These are phyloP conservation scores for Chloropsis cyanopogon DNA, from an alignment of 2,113 vertebrate genomes.

Conservation along the genomic window DNA sequence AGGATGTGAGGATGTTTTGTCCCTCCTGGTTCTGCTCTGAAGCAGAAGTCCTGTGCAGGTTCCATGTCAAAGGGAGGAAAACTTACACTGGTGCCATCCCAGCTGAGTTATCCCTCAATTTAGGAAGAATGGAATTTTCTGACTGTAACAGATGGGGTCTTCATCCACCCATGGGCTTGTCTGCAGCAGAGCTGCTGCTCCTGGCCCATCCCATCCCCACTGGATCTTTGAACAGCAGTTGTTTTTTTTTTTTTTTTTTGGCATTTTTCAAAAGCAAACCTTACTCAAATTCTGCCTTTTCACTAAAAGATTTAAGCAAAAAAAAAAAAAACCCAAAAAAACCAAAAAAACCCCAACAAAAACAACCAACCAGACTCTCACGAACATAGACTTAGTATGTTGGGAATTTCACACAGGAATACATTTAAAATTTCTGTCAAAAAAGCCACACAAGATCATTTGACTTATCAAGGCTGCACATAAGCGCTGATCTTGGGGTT, in stretches of 20 bases:
- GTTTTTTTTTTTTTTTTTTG: background rate
- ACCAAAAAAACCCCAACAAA: background rate
- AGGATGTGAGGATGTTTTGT: background rate
- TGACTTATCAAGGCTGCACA: background rate
- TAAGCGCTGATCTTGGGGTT: background rate
- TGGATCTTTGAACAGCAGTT: background rate
- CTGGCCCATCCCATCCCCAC: rapidly evolving
- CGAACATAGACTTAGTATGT: background rate
- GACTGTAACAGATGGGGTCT: background rate
- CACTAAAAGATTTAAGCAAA: background rate
- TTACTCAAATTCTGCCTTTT: background rate
- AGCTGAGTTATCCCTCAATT: background rate
- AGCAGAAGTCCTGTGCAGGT: rapidly evolving
- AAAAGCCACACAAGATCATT: background rate
- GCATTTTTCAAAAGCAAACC: background rate
- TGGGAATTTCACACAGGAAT: background rate
- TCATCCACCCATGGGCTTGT: background rate
- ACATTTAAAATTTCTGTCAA: background rate
- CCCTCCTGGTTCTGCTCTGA: background rate
- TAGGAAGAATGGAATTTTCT: background rate
- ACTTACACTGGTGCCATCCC: rapidly evolving
- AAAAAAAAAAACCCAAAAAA: too few species aligned
- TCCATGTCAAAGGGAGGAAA: background rate
- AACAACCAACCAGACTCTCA: background rate
- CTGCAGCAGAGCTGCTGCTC: background rate